A percentile compares a stretch with the other conserved stretches of the same genome.
Evolutionary conservation across 2,888 invertebrate genomes (phyloP).

Genomic region (Cantharis lateralis): DNA sequence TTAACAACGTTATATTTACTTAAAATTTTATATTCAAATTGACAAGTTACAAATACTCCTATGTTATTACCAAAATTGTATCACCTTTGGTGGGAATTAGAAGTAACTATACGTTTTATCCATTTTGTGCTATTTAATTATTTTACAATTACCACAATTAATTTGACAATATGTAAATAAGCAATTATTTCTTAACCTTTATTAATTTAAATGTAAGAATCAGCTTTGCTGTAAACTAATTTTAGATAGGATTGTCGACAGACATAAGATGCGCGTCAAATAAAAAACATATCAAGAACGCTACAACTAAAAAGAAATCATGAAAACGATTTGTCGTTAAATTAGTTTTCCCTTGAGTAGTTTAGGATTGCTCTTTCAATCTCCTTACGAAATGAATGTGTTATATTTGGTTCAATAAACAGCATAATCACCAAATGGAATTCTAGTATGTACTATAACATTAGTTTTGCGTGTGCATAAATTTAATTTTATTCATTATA

Average conservation of each 20-base stretch:
- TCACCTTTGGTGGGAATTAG: not conserved
- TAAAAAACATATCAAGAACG: constrained; percentile 37
- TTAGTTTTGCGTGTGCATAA: not conserved
- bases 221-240: not conserved
- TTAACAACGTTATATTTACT: not conserved
- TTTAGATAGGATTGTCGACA: constrained; percentile 26
- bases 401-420: constrained; percentile 19
- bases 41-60: not conserved
- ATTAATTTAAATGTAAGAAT: not conserved
- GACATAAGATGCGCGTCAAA: constrained; percentile 33
- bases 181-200: not conserved
- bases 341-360: constrained; percentile 38
- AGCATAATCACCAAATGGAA: not conserved
- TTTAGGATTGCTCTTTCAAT: constrained; percentile 15
- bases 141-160: not conserved
- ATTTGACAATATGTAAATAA: not conserved
- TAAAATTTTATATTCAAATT: not conserved
- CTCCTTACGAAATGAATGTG: not conserved
- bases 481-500: not conserved
- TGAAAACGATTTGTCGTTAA: constrained; percentile 42
- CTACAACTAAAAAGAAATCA: constrained; percentile 33
- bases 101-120: not conserved
- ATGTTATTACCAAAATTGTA: not conserved
- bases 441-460: not conserved
- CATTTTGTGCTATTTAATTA: not conserved